phyloP scores from a whole-genome alignment of 2,797 vertebrate genomes.

The Menidia menidia region DNA sequence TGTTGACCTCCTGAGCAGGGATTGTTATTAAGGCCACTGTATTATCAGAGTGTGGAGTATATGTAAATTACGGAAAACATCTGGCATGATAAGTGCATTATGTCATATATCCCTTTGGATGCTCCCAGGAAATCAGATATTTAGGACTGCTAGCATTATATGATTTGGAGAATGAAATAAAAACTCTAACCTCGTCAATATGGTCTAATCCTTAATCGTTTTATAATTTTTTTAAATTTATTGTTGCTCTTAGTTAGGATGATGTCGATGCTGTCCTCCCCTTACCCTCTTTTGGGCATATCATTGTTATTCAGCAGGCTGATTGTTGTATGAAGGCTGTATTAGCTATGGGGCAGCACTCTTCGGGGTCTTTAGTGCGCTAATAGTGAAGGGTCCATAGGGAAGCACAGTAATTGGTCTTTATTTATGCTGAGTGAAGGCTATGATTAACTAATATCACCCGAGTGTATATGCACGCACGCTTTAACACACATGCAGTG shows the following conservation, averaged over 20 bases:
- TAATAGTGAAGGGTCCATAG: slow-evolving; percentile 73
- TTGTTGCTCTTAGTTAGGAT: slow-evolving; percentile 10
- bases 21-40: slow-evolving; percentile 10
- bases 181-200: background rate
- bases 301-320: slow-evolving; percentile 68
- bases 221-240: background rate
- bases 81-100: background rate
- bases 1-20: slow-evolving; percentile 20
- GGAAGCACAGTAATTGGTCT: slow-evolving; percentile 79
- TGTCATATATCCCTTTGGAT: slow-evolving; percentile 7
- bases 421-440: slow-evolving; percentile 83
- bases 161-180: slow-evolving; percentile 9
- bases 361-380: slow-evolving; percentile 79
- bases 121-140: slow-evolving; percentile 4
- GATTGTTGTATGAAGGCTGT: slow-evolving; percentile 52
- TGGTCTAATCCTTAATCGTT: background rate
- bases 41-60: slow-evolving; percentile 20
- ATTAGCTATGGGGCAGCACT: slow-evolving; percentile 71
- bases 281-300: slow-evolving; percentile 60
- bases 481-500: slow-evolving; percentile 39
- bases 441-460: slow-evolving; percentile 83
- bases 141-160: background rate
- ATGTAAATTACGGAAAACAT: slow-evolving; percentile 2
- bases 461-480: slow-evolving; percentile 68
- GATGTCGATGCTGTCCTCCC: slow-evolving; percentile 51